Evolutionary conservation across 2,888 invertebrate genomes (phyloP), one percentile per base, ranked within the genome.

Genomic region (Drosophila setosimentum): DNA sequence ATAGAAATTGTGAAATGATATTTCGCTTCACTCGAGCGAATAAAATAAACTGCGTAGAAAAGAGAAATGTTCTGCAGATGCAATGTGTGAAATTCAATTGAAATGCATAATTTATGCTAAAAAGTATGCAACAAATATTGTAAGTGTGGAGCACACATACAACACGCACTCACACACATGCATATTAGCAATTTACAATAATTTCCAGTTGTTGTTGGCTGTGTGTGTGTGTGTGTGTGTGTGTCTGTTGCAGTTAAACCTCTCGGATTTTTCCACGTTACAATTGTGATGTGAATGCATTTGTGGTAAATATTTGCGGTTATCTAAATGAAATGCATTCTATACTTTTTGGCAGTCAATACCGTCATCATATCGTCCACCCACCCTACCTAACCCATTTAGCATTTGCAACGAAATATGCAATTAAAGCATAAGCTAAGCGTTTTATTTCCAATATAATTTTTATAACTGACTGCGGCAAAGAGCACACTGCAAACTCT

Each of bases 291-390:
- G 81, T 68, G 75, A 78, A 81, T 78, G 71, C 77, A 63, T 82
- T 80, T 81, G 89, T 69, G 90, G 88, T 77, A 88, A 87, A 88
- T 82, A 83, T 89, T 87, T 90, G 87, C 77, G 87, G 90, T 83
- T 90, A 88, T 87, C 86, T 83, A 83, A 90, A 89, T 87, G 88
- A 87, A 87, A 90, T 90, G 86, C 87, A 75, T 69, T 77, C 77
- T 88, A 72, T 82, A 68, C 55, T 73, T 76, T 67, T 58, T 55
- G 51, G 24, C 33, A 60, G 62, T 55, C 67, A 40, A 51, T 29
- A 49, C 42, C 13, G 50, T 11, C 24, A 61, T 48, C 50, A 49
- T 42, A 49, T 42, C 49, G 21, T 48, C 48, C 68, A 76, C 29
- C n/a, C 18, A 10, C 18, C n/a, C 7, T 10, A 6, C 4, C 18